phyloP scores from a whole-genome alignment of 2,888 invertebrate genomes.

The Ischnus inquisitorius region DNA sequence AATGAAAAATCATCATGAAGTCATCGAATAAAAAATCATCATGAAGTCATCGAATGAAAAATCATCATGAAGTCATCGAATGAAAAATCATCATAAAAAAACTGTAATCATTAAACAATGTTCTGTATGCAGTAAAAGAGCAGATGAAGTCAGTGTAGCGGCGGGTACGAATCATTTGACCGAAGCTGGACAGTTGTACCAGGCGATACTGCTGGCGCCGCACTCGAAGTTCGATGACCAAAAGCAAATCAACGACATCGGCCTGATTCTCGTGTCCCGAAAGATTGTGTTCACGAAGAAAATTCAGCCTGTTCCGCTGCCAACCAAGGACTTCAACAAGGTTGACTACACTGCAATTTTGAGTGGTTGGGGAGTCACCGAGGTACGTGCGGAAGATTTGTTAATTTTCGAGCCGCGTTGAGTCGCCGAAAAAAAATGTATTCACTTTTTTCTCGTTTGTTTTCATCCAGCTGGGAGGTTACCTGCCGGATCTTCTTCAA shows the following conservation, averaged over 20 bases:
- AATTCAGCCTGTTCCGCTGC: conserved; percentile 84
- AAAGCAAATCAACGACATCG: conserved; percentile 84
- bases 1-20: neutral
- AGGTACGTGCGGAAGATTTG: conserved; percentile 67
- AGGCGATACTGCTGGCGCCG: conserved; percentile 83
- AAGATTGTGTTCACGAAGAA: conserved; percentile 82
- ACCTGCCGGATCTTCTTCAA: conserved; percentile 35
- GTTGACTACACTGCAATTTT: conserved; percentile 76
- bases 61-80: neutral
- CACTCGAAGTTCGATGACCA: conserved; percentile 81
- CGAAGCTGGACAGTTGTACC: conserved; percentile 84
- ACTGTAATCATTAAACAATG: neutral
- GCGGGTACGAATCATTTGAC: conserved; percentile 86
- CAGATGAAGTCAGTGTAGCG: conserved; percentile 80
- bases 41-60: neutral
- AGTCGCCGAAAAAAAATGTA: neutral
- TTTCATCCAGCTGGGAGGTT: conserved; percentile 17
- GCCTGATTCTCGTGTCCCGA: conserved; percentile 83
- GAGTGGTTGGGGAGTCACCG: conserved; percentile 86
- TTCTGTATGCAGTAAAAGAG: conserved; percentile 37
- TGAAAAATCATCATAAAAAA: neutral
- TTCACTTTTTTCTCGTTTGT: neutral
- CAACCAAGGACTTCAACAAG: conserved; percentile 82
- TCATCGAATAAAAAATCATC: neutral
- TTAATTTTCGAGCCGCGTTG: neutral